phyloP scores from a whole-genome alignment of 2,113 vertebrate species.

The Gopherus evgoodei region DNA sequence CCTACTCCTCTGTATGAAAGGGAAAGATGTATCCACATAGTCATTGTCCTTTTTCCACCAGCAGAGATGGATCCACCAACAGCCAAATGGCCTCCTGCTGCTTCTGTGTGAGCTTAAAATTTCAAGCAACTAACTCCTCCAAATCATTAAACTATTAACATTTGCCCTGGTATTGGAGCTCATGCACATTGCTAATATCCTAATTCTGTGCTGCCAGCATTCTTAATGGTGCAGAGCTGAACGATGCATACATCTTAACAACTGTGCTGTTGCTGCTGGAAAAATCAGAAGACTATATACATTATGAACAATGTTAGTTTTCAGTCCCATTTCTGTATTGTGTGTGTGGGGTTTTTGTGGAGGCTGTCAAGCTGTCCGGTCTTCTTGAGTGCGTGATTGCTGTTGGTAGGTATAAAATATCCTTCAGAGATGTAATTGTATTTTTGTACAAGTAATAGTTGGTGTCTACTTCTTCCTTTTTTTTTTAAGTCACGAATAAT shows the following conservation, averaged over 20 bases:
- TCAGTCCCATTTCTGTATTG: slow-evolving; percentile 9
- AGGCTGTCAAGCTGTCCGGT: slow-evolving; percentile 35
- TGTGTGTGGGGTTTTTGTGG: neutral
- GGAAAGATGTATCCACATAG: slow-evolving; percentile 17
- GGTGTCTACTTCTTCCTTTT: neutral
- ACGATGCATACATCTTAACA: slow-evolving; percentile 33
- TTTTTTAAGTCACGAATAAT: neutral
- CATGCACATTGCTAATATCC: slow-evolving; percentile 59
- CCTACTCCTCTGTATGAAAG: slow-evolving; percentile 12
- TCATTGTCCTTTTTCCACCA: slow-evolving; percentile 42
- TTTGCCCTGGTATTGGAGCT: slow-evolving; percentile 49
- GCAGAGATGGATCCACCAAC: slow-evolving; percentile 67
- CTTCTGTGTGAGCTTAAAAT: slow-evolving; percentile 66
- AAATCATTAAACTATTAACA: slow-evolving; percentile 69
- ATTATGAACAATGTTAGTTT: neutral
- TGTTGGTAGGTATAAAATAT: slow-evolving; percentile 49
- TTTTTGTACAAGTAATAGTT: slow-evolving; percentile 28
- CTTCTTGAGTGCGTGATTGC: slow-evolving; percentile 27
- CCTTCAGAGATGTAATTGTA: slow-evolving; percentile 22
- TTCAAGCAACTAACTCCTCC: slow-evolving; percentile 63
- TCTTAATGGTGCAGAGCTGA: slow-evolving; percentile 22
- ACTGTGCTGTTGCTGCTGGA: slow-evolving; percentile 48
- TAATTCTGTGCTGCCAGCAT: slow-evolving; percentile 48
- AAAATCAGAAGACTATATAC: neutral
- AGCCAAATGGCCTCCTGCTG: slow-evolving; percentile 49